Percentiles rank a stretch among this genome's conserved stretches.
Evolutionary conservation across 2,113 vertebrate genomes (phyloP).

Genomic region (Anser cygnoides): DNA sequence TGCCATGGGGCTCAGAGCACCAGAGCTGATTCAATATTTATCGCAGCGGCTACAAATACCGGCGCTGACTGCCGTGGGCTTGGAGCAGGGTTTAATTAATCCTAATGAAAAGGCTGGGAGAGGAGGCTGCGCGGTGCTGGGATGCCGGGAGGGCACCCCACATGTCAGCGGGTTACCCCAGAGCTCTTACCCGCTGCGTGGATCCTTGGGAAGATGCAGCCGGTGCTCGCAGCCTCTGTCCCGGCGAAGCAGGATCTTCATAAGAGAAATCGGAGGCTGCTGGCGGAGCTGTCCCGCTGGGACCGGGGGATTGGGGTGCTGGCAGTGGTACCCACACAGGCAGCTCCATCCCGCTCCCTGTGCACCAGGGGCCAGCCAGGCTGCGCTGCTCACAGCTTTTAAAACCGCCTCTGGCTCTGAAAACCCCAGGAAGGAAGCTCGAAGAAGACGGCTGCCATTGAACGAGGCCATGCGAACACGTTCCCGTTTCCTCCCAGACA

Average conservation of each 20-base stretch:
- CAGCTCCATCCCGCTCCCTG: neutral
- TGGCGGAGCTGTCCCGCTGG: no score
- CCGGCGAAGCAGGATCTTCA: no score
- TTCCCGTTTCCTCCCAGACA: neutral
- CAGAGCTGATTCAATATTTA: neutral
- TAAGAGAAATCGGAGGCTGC: no score
- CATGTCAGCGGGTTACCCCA: no score
- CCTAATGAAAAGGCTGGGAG: neutral
- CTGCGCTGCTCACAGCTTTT: fast-evolving
- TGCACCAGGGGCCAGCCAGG: neutral
- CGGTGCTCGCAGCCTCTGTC: neutral
- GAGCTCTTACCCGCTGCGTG: neutral
- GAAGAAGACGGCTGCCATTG: neutral
- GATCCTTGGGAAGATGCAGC: neutral
- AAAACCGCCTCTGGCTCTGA: neutral
- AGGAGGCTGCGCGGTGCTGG: no score
- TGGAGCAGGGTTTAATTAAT: neutral
- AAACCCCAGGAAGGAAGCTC: neutral
- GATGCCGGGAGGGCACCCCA: no score
- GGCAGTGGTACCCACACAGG: fast-evolving
- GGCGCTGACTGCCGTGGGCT: neutral
- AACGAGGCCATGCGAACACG: neutral
- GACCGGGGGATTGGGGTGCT: no score
- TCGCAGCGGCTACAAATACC: neutral
- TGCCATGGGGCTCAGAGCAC: neutral